phyloP scores from a whole-genome alignment of 2,888 invertebrate genomes.

The Trichacis sp. region DNA sequence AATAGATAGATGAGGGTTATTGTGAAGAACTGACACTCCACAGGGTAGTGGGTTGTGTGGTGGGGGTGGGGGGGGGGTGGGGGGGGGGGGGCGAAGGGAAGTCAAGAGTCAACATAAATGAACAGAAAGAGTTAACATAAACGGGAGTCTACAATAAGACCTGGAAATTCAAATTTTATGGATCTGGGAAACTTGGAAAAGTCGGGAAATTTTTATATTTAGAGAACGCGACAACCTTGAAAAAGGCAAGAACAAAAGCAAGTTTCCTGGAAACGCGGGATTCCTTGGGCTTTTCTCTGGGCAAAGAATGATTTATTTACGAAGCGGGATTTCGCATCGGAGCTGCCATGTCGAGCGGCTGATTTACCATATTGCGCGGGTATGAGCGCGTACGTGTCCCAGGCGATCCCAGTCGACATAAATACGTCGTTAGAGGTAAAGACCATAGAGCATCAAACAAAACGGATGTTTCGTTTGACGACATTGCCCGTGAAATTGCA shows the following conservation, averaged over 20 bases:
- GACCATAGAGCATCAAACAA: background rate
- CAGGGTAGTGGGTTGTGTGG: too few relatives aligned
- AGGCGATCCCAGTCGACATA: constrained; percentile 3
- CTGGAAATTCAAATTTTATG: too few relatives aligned
- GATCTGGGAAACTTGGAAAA: too few relatives aligned
- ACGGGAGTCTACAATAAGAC: too few relatives aligned
- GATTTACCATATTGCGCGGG: constrained; percentile 14
- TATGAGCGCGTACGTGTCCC: constrained; percentile 9
- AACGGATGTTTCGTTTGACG: constrained; percentile 1
- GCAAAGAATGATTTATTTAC: constrained; percentile 10
- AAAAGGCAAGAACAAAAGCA: background rate
- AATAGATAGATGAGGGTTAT: too few relatives aligned
- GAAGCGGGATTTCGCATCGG: constrained; percentile 7
- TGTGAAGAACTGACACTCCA: too few relatives aligned
- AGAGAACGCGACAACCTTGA: too few relatives aligned
- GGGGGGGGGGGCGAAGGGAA: too few relatives aligned
- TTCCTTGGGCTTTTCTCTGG: background rate
- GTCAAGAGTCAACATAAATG: too few relatives aligned
- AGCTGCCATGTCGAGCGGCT: background rate
- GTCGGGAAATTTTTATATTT: too few relatives aligned
- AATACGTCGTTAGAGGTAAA: constrained; percentile 12
- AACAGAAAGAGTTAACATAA: too few relatives aligned
- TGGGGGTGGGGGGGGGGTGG: too few relatives aligned
- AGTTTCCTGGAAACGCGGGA: background rate
- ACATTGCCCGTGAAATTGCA: background rate